Evolutionary conservation across 2,797 vertebrate genomes (phyloP).

Genomic region (Pteropus rufus): DNA sequence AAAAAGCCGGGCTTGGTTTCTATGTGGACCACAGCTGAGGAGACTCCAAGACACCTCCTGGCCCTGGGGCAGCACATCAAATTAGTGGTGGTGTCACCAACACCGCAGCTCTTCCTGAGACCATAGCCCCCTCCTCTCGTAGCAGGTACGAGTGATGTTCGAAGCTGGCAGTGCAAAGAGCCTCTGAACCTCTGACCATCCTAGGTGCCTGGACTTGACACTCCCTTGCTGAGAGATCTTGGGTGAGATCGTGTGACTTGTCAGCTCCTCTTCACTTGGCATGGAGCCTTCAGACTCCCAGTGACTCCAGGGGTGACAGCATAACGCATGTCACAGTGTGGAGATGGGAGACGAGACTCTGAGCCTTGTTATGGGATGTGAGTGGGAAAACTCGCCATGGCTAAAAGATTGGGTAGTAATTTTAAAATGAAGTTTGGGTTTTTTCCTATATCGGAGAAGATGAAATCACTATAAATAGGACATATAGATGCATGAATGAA

Average conservation of each 20-base stretch:
- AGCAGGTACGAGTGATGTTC: not conserved
- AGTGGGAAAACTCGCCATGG: not conserved
- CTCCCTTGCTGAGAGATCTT: not conserved
- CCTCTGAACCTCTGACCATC: not conserved
- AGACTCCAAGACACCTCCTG: not conserved
- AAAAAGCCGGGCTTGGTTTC: not conserved
- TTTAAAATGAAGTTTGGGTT: not conserved
- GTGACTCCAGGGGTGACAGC: too few species aligned
- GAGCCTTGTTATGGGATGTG: rapidly evolving
- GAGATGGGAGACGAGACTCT: not conserved
- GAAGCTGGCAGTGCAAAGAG: not conserved
- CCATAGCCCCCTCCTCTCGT: rapidly evolving
- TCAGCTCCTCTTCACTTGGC: not conserved
- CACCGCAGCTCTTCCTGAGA: not conserved
- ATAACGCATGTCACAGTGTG: too few species aligned
- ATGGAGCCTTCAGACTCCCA: not conserved
- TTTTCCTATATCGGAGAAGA: not conserved
- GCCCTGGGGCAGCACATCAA: too few species aligned
- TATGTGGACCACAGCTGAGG: not conserved
- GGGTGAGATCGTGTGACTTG: not conserved
- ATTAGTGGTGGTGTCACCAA: rapidly evolving
- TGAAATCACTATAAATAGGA: not conserved
- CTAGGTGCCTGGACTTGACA: not conserved
- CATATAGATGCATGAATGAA: not conserved
- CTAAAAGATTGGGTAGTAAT: not conserved